Conservation (phyloP, 2,797 vertebrate species). For the Hephaestus fuliginosus region DNA sequence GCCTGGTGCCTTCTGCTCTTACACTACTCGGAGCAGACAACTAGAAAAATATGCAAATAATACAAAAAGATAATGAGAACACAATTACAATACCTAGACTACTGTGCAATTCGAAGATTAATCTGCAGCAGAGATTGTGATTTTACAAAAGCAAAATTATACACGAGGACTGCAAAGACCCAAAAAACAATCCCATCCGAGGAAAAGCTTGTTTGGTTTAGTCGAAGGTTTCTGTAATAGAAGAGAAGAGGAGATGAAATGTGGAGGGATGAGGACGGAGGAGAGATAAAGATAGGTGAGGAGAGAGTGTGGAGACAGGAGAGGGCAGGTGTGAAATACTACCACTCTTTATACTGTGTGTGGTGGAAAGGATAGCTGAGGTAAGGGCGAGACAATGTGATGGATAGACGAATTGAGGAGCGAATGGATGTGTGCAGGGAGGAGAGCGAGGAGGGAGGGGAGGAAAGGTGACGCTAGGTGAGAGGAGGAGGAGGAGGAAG, state of each 20-base stretch:
- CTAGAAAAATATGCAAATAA: constrained; percentile 38
- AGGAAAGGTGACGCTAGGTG: constrained; percentile 39
- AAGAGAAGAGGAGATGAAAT: constrained; percentile 13
- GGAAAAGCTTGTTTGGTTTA: constrained; percentile 21
- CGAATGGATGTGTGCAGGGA: constrained; percentile 22
- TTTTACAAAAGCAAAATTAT: constrained; percentile 7
- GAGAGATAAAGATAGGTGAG: constrained; percentile 26
- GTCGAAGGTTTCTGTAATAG: not conserved
- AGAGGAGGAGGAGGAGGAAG: constrained; percentile 17
- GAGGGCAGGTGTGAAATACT: constrained; percentile 63
- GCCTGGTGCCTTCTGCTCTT: constrained; percentile 5
- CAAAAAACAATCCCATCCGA: not conserved
- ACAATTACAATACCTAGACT: constrained; percentile 26
- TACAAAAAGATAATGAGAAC: constrained; percentile 30
- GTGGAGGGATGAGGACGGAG: constrained; percentile 2
- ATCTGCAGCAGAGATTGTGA: constrained; percentile 3
- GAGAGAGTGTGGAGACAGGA: constrained; percentile 39
- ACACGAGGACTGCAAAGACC: not conserved
- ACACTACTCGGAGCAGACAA: constrained; percentile 9
- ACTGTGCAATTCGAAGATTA: not conserved
- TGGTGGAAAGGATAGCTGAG: constrained; percentile 51
- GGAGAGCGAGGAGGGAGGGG: not conserved
- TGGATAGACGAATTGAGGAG: constrained; percentile 60
- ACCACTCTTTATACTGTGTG: constrained; percentile 45
- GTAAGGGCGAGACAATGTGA: constrained; percentile 58